A percentile compares a stretch with the other conserved stretches of the same genome.
Conservation (phyloP, 2,113 vertebrate genomes). For the Pseudonaja textilis region DNA sequence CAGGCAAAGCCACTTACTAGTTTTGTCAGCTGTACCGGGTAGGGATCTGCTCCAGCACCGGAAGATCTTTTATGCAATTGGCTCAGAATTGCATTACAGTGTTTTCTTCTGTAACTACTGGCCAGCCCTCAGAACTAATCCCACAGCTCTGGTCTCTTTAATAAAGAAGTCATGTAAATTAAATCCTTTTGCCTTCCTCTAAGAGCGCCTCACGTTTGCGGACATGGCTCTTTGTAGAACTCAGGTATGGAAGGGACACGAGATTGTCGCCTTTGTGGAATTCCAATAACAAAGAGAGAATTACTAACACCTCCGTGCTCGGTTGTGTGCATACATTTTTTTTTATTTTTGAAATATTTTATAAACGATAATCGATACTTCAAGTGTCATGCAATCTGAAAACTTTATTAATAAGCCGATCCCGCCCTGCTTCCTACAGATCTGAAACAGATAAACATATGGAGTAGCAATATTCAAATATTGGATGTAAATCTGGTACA, state of each 20-base stretch:
- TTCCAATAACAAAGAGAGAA: background rate
- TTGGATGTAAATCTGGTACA: background rate
- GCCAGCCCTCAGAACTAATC: background rate
- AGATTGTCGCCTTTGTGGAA: background rate
- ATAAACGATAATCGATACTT: background rate
- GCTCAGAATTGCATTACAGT: slow-evolving; percentile 14
- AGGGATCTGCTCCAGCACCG: background rate
- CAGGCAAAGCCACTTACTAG: background rate
- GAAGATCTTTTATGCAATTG: background rate
- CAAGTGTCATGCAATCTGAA: background rate
- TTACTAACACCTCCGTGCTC: background rate
- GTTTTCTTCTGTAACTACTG: slow-evolving; percentile 35
- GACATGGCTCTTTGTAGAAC: background rate
- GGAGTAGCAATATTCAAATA: background rate
- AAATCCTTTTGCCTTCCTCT: background rate
- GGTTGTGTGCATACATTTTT: background rate
- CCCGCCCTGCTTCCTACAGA: background rate
- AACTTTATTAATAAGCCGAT: background rate
- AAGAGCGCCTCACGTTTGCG: background rate
- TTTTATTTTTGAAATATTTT: background rate
- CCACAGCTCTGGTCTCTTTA: background rate
- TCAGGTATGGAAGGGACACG: background rate
- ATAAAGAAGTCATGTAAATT: background rate
- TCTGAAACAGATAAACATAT: background rate
- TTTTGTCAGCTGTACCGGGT: background rate